Percentiles rank a stretch among this genome's conserved stretches.
Evolutionary conservation across 1,140 invertebrate species (phyloP).

Genomic region (Manduca sexta): DNA sequence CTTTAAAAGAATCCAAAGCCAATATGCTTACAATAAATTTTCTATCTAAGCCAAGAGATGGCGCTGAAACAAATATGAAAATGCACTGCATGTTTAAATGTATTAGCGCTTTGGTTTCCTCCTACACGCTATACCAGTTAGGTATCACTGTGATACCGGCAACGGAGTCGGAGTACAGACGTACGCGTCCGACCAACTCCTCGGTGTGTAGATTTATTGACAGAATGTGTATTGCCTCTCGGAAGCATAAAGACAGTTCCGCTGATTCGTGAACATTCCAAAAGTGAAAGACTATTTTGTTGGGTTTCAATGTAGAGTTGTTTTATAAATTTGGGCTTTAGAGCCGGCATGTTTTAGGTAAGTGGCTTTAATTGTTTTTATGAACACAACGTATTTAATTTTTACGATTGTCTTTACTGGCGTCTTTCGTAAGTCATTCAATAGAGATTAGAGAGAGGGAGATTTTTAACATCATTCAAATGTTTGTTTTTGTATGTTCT

Average conservation of each 20-base stretch:
- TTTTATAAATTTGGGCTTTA: too few species aligned
- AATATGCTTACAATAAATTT: too few species aligned
- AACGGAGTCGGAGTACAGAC: constrained; percentile 13
- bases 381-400: neutral
- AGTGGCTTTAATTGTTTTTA: neutral
- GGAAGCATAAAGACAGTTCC: constrained; percentile 4
- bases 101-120: constrained; percentile 8
- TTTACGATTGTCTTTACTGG: too few species aligned
- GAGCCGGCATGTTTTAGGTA: constrained; percentile 1
- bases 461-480: too few species aligned
- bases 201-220: constrained; percentile 7
- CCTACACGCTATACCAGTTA: constrained; percentile 19
- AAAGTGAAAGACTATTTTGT: neutral
- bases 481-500: too few species aligned
- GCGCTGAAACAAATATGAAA: neutral
- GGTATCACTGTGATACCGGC: constrained; percentile 16
- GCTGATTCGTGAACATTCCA: constrained; percentile 1
- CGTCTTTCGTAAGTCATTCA: too few species aligned
- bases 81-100: neutral
- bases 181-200: constrained; percentile 7
- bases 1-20: neutral
- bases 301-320: too few species aligned
- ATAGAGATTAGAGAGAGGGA: too few species aligned
- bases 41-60: constrained; percentile 2
- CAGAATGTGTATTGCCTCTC: constrained; percentile 15